Evolutionary conservation across 2,888 invertebrate genomes (phyloP).

Genomic region (Stenichneumon culpator): DNA sequence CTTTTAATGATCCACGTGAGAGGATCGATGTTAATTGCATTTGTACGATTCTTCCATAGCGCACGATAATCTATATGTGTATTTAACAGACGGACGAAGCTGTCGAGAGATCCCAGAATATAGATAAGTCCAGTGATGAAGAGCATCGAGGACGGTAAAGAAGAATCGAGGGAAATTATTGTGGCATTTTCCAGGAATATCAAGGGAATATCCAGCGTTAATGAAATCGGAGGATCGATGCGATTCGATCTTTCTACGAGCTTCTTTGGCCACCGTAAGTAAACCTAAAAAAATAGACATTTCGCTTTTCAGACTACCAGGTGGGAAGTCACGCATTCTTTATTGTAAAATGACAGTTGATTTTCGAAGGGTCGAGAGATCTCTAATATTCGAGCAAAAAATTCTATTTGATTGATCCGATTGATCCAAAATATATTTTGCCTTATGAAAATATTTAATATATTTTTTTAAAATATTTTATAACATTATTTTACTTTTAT

Average conservation of each 20-base stretch:
- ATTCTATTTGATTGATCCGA: background rate
- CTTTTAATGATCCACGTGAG: constrained; percentile 26
- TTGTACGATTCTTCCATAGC: constrained; percentile 21
- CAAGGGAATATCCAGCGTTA: background rate
- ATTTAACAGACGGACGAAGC: constrained; percentile 48
- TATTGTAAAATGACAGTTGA: background rate
- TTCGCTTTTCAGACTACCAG: background rate
- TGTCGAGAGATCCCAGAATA: constrained; percentile 59
- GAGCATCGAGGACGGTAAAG: constrained; percentile 9
- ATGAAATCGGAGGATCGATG: background rate
- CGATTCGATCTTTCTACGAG: background rate
- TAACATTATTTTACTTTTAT: background rate
- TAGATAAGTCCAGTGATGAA: constrained; percentile 48
- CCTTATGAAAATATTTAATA: background rate
- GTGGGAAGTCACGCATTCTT: background rate
- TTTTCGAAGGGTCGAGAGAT: background rate
- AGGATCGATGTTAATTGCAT: constrained; percentile 51
- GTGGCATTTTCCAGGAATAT: constrained; percentile 8
- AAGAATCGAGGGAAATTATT: constrained; percentile 21
- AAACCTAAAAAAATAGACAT: background rate
- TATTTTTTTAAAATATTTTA: background rate
- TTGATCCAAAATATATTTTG: background rate
- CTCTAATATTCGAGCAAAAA: background rate
- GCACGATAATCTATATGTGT: constrained; percentile 8
- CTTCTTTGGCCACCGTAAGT: background rate